Percentiles rank a stretch among this genome's conserved stretches.
Conservation (phyloP, 2,888 invertebrate species). For the Lycocerus yunnanus region DNA sequence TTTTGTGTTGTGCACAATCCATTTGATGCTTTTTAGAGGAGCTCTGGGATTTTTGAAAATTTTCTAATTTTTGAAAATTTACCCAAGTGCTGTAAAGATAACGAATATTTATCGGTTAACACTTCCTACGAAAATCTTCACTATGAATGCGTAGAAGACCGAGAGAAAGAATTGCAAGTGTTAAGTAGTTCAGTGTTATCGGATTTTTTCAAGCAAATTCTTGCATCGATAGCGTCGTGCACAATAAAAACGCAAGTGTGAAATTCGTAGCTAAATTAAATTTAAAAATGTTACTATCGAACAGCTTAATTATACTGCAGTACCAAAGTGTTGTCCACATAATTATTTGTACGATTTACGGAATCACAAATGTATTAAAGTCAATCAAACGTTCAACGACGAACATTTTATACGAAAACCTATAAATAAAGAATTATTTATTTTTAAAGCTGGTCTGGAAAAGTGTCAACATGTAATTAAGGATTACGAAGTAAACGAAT, state of each 20-base stretch:
- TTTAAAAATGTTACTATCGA: background rate
- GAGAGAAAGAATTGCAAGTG: background rate
- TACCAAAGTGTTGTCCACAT: slow-evolving; percentile 10
- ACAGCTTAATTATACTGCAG: background rate
- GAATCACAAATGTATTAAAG: background rate
- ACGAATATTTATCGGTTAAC: background rate
- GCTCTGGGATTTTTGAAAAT: background rate
- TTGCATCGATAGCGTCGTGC: background rate
- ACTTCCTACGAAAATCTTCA: background rate
- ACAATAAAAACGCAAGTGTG: background rate
- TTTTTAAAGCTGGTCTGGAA: background rate
- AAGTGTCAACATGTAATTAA: background rate
- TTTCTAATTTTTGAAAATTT: background rate
- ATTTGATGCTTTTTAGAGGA: background rate
- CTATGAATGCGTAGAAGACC: background rate
- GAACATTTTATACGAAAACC: background rate
- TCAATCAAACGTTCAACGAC: background rate
- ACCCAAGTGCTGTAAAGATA: background rate
- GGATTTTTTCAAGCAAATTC: background rate
- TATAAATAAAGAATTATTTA: background rate
- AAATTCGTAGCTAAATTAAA: background rate
- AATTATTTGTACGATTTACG: background rate
- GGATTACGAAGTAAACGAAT: background rate
- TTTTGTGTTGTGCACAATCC: background rate
- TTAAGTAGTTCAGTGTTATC: background rate